Evolutionary conservation across 2,888 invertebrate species (phyloP).

Genomic region (Molorchus minor): DNA sequence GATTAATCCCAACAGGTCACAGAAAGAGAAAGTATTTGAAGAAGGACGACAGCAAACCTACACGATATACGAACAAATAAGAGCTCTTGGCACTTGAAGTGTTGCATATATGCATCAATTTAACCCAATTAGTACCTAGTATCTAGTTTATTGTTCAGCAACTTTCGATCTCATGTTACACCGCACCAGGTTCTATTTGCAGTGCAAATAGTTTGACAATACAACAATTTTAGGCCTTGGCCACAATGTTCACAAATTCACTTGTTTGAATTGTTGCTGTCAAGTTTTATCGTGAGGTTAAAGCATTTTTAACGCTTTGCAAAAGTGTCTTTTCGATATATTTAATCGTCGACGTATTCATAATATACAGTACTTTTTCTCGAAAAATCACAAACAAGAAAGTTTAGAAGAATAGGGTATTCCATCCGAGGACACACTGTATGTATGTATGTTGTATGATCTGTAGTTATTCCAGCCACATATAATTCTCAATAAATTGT

Average conservation of each 20-base stretch:
- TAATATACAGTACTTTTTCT: too few relatives aligned
- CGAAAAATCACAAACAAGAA: too few relatives aligned
- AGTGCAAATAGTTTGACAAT: conserved; percentile 6
- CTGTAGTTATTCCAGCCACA: conserved; percentile 9
- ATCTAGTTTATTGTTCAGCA: background rate
- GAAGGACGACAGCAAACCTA: conserved; percentile 2
- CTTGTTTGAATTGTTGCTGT: conserved; percentile 9
- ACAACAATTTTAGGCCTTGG: too few relatives aligned
- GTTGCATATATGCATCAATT: conserved; percentile 10
- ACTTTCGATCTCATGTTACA: conserved; percentile 18
- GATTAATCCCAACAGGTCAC: background rate
- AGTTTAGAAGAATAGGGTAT: too few relatives aligned
- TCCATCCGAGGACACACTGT: too few relatives aligned
- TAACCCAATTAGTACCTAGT: conserved; percentile 11
- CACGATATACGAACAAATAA: background rate
- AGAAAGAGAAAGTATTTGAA: conserved; percentile 19
- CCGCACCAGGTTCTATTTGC: background rate
- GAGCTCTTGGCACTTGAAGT: conserved; percentile 13
- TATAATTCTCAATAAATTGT: conserved; percentile 11
- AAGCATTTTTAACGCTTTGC: too few relatives aligned
- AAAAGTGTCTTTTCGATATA: too few relatives aligned
- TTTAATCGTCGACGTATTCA: too few relatives aligned
- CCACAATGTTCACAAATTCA: conserved; percentile 16
- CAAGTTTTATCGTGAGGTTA: conserved; percentile 28
- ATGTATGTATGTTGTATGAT: too few relatives aligned